Percentiles rank a stretch among this genome's conserved stretches.
Evolutionary conservation across 1,140 invertebrate species (phyloP).

Genomic region (Limonius californicus): DNA sequence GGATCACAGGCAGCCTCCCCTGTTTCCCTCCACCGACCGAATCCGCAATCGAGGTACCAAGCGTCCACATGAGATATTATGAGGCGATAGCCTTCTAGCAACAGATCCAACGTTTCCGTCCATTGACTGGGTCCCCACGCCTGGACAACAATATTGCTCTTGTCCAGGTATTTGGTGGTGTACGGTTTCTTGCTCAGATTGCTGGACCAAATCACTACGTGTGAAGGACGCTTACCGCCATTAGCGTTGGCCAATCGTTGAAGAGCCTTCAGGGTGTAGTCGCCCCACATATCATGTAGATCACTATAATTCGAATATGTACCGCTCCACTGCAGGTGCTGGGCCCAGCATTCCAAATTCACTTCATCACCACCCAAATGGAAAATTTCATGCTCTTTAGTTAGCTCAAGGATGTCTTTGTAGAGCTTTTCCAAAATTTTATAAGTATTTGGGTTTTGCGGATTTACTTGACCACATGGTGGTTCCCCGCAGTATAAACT

Average conservation of each 20-base stretch:
- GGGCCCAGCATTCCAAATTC: slow-evolving; percentile 69
- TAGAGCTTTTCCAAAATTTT: slow-evolving; percentile 65
- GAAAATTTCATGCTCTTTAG: slow-evolving; percentile 64
- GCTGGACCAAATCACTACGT: slow-evolving; percentile 75
- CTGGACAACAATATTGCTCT: slow-evolving; percentile 58
- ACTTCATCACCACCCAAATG: slow-evolving; percentile 85
- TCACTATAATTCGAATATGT: slow-evolving; percentile 65
- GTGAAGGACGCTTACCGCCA: slow-evolving; percentile 56
- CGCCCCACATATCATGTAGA: slow-evolving; percentile 70
- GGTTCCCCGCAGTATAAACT: slow-evolving; percentile 74
- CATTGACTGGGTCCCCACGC: slow-evolving; percentile 76
- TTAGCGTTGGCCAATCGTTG: slow-evolving; percentile 61
- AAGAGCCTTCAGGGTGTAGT: slow-evolving; percentile 66
- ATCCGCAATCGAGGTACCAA: slow-evolving; percentile 83
- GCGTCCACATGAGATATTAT: slow-evolving; percentile 80
- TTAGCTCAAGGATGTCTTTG: slow-evolving; percentile 62
- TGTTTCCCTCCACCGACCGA: slow-evolving; percentile 71
- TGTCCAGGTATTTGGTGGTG: slow-evolving; percentile 55
- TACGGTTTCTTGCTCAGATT: slow-evolving; percentile 71
- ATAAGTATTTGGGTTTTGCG: slow-evolving; percentile 71
- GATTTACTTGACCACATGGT: slow-evolving; percentile 79
- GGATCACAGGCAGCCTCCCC: slow-evolving; percentile 72
- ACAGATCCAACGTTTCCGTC: slow-evolving; percentile 67
- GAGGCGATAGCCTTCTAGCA: slow-evolving; percentile 70
- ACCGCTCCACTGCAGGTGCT: slow-evolving; percentile 50